A percentile compares a stretch with the other conserved stretches of the same genome.
phyloP scores from a whole-genome alignment of 2,888 invertebrate species.

The Atherix ibis region DNA sequence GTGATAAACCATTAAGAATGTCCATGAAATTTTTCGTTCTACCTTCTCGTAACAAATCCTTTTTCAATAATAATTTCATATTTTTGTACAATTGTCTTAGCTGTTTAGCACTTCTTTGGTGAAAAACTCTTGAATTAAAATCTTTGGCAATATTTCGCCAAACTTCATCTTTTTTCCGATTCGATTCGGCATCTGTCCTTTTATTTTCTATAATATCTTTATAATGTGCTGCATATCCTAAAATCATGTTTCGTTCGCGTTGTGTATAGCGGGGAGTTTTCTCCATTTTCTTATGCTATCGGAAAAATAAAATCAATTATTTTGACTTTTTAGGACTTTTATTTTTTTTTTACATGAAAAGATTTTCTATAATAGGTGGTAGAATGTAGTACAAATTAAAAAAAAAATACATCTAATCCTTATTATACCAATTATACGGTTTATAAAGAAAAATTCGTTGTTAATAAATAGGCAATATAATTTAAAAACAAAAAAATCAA shows the following conservation, averaged over 20 bases:
- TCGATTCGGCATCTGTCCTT: slow-evolving; percentile 28
- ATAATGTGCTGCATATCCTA: slow-evolving; percentile 30
- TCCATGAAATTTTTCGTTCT: slow-evolving; percentile 22
- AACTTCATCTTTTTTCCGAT: slow-evolving; percentile 30
- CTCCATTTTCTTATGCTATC: too few relatives aligned
- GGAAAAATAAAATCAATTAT: too few relatives aligned
- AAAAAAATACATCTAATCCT: not conserved
- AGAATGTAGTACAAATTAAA: not conserved
- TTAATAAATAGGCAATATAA: too few relatives aligned
- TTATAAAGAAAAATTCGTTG: too few relatives aligned
- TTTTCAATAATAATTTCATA: slow-evolving; percentile 30
- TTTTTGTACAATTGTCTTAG: slow-evolving; percentile 31
- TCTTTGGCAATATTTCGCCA: slow-evolving; percentile 32
- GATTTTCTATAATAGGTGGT: too few relatives aligned
- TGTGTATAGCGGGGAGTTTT: slow-evolving; percentile 30
- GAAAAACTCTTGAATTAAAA: slow-evolving; percentile 29
- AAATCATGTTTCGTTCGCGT: slow-evolving; percentile 31
- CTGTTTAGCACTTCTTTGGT: slow-evolving; percentile 31
- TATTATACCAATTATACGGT: too few relatives aligned
- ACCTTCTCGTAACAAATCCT: slow-evolving; percentile 24
- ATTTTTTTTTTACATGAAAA: too few relatives aligned
- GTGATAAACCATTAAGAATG: slow-evolving; percentile 27
- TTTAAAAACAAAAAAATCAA: too few relatives aligned
- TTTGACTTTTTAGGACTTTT: too few relatives aligned
- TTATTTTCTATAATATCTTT: slow-evolving; percentile 32